Percentiles rank a stretch among this genome's conserved stretches.
Evolutionary conservation across 2,797 vertebrate genomes (phyloP).

Genomic region (Pipistrellus pipistrellus): DNA sequence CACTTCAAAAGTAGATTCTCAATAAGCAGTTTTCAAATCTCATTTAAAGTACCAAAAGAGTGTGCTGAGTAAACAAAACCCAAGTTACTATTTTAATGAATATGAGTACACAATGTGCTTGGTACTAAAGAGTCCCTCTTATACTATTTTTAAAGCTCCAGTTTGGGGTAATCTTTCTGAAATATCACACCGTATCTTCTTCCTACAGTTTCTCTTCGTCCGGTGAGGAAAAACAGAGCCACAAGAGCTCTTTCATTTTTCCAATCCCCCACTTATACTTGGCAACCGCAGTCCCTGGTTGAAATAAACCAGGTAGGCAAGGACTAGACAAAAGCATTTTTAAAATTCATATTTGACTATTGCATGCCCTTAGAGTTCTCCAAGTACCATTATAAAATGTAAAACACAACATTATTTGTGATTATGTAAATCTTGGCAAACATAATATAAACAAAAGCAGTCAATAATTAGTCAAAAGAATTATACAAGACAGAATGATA

Average conservation of each 20-base stretch:
- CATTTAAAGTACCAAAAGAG: conserved; percentile 21
- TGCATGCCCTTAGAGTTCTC: not conserved
- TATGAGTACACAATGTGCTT: not conserved
- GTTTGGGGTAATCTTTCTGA: conserved; percentile 1
- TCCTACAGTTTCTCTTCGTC: not conserved
- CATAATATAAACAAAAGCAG: conserved; percentile 47
- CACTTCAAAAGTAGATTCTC: conserved; percentile 20
- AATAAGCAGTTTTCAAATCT: conserved; percentile 40
- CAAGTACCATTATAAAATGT: conserved; percentile 32
- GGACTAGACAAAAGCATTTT: conserved; percentile 53
- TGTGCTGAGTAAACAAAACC: not conserved
- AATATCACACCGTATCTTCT: not conserved
- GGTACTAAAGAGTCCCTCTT: not conserved
- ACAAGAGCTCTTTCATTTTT: conserved; percentile 35
- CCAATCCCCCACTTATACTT: conserved; percentile 17
- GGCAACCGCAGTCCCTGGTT: not conserved
- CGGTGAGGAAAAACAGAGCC: conserved; percentile 46
- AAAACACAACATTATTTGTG: conserved; percentile 44
- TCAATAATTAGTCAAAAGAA: conserved; percentile 42
- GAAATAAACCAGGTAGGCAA: conserved; percentile 67
- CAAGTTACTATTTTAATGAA: not conserved
- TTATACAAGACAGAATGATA: not conserved
- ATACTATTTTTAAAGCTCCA: not conserved
- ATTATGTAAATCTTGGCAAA: conserved; percentile 50
- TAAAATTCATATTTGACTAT: conserved; percentile 37